A percentile compares a stretch with the other conserved stretches of the same genome.
Conservation (phyloP, 2,797 vertebrate species). For the Arrhamphus sclerolepis region DNA sequence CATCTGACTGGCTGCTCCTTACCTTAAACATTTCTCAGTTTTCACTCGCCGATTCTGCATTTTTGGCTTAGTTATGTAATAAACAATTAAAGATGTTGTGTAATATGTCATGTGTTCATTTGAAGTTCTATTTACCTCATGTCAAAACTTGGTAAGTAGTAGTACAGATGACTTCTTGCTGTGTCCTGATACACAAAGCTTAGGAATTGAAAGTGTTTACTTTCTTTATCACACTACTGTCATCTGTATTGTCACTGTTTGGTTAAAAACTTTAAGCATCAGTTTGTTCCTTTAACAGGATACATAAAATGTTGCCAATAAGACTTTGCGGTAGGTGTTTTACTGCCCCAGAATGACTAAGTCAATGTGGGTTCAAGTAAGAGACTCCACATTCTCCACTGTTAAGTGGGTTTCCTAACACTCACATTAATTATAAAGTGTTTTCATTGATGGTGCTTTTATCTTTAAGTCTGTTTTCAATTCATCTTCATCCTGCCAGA, state of each 20-base stretch:
- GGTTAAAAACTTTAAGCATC: conserved; percentile 10
- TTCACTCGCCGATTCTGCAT: too few relatives aligned
- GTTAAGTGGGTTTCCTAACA: neutral
- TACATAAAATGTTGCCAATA: neutral
- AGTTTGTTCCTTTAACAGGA: conserved; percentile 1
- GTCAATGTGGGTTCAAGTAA: neutral
- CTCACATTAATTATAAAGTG: neutral
- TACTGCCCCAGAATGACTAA: neutral
- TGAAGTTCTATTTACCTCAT: too few relatives aligned
- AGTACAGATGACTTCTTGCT: too few relatives aligned
- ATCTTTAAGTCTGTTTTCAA: neutral
- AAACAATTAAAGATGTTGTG: too few relatives aligned
- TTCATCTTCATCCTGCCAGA: neutral
- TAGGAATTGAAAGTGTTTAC: too few relatives aligned
- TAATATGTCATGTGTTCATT: too few relatives aligned
- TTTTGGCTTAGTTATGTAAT: too few relatives aligned
- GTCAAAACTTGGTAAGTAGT: too few relatives aligned
- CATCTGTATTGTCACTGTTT: neutral
- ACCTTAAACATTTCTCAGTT: too few relatives aligned
- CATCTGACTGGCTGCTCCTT: too few relatives aligned
- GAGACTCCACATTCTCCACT: neutral
- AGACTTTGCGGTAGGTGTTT: conserved; percentile 2
- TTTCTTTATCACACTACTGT: too few relatives aligned
- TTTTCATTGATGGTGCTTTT: neutral
- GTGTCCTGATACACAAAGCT: too few relatives aligned